Evolutionary conservation across 1,140 invertebrate species (phyloP), one percentile per base, ranked within the genome.

Genomic region (Drosophila ficusphila): DNA sequence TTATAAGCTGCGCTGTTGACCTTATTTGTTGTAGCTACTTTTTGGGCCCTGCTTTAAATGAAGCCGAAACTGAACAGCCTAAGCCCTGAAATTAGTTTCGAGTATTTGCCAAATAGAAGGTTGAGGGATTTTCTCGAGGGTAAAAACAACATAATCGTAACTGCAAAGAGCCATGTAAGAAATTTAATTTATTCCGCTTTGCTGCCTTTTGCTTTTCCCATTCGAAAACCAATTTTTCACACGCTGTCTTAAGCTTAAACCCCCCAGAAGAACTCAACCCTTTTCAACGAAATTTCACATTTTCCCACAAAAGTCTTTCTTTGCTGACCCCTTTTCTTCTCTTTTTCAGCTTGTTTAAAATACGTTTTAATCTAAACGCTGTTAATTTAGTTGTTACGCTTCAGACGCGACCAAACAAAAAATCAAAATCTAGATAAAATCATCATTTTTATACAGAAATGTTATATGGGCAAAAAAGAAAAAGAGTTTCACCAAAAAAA

Each of bases 81-180:
- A 79, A 85, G 79, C 75, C 71, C 64, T 60, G 71, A 85, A 85
- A 85, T 85, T 85, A 85, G 71, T 72, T 79, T 76, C 33, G 65
- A 61, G 57, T 68, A 67, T 68, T 69, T 60, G 64, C 39, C 56
- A 79, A 60, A 79, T 60, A 68, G 7, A 16, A 41, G 54, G 34
- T 3, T 19, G 11, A 27, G 25, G 42, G 31, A 48, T 44, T 60
- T 52, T 62, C 23, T 27, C 31, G 6, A 14, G 1, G 1, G 1
- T 9, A 31, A 42, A 36, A 6, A 25, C 16, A 42, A 64, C 58
- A 3, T 12, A 14, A 44, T 21, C 11, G 19, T 1, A 9, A 29
- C 12, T 5, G 25, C 9, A 38, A 7, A 38, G 8, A 8, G 2
- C 16, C 8, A 18, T 61, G 21, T 12, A 19, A 29, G 16, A 33